These are phyloP conservation scores for Orchesella cincta DNA, from an alignment of 1,140 invertebrate species.

Conservation along the genomic window DNA sequence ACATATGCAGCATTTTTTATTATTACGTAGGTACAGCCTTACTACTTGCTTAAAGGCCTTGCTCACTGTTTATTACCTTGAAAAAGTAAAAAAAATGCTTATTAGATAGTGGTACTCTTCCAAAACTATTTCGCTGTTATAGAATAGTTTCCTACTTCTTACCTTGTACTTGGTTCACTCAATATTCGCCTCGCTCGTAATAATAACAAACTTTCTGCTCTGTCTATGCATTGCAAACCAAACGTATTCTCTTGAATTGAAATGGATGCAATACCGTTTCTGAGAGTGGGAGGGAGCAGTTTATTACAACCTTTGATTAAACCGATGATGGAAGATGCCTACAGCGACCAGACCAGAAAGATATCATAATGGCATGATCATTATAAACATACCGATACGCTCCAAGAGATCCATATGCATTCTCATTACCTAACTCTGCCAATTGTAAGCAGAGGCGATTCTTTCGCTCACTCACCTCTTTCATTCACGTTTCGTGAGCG, in stretches of 20 bases:
- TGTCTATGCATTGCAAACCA: too few relatives aligned
- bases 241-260: too few relatives aligned
- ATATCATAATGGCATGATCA: slow-evolving; percentile 8
- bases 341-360: not conserved
- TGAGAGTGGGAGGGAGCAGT: slow-evolving; percentile 19
- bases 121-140: slow-evolving; percentile 1
- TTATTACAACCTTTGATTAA: slow-evolving; percentile 20
- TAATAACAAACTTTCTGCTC: too few relatives aligned
- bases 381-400: slow-evolving; percentile 1
- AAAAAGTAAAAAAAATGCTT: slow-evolving; percentile 21
- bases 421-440: not conserved
- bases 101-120: not conserved
- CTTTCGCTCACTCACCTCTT: not conserved
- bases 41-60: slow-evolving; percentile 1
- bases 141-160: not conserved
- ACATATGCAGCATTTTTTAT: too few relatives aligned
- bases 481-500: slow-evolving; percentile 15
- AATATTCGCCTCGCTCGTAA: not conserved
- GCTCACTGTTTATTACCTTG: not conserved
- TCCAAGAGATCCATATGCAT: not conserved
- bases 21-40: slow-evolving; percentile 1
- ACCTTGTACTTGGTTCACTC: too few relatives aligned
- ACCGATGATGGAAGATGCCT: slow-evolving; percentile 18
- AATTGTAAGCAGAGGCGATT: not conserved
- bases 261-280: not conserved